These are phyloP conservation scores for Phylloscopus collybita DNA, from an alignment of 2,797 vertebrate genomes.

Conservation along the genomic window DNA sequence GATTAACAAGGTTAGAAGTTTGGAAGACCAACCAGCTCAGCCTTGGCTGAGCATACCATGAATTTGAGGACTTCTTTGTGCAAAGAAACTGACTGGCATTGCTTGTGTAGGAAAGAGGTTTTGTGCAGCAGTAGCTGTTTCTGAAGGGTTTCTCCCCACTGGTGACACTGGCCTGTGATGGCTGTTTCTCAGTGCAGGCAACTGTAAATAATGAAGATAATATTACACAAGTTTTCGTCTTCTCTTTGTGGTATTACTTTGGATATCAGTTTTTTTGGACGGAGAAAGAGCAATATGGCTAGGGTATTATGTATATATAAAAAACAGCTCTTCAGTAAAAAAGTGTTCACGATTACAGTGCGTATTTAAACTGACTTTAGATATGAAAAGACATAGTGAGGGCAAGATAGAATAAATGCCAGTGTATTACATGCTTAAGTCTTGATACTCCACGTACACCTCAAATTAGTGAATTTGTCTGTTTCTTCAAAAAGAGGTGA, in stretches of 20 bases:
- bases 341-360: accelerated
- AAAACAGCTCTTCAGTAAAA: not conserved
- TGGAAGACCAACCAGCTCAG: not conserved
- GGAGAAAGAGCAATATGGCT: not conserved
- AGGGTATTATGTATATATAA: not conserved
- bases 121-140: not conserved
- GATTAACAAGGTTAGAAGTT: not conserved
- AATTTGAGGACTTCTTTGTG: not conserved
- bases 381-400: not conserved
- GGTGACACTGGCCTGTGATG: not conserved
- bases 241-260: not conserved
- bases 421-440: not conserved
- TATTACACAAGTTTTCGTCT: not conserved
- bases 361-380: not conserved
- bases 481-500: not conserved
- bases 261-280: not conserved
- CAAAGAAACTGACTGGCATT: not conserved
- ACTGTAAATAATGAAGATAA: not conserved
- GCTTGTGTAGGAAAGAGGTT: not conserved
- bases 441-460: not conserved
- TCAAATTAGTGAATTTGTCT: not conserved
- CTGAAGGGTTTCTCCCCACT: not conserved
- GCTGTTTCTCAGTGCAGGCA: not conserved
- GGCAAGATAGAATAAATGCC: not conserved
- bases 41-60: not conserved